Evolutionary conservation across 2,888 invertebrate species (phyloP), one percentile per base, ranked within the genome.

Genomic region (Coenonympha glycerion): DNA sequence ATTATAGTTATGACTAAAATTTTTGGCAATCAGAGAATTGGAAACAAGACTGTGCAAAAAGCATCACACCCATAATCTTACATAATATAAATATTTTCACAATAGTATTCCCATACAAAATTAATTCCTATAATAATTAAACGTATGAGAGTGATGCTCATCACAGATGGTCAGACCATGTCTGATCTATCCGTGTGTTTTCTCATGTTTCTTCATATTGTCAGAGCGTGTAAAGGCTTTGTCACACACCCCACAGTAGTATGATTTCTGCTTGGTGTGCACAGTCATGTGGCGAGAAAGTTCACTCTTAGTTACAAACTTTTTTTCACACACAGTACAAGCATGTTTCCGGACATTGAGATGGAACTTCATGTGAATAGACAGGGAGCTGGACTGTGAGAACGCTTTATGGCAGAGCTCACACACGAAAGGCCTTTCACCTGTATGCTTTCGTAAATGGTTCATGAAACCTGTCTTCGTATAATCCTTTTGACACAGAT

Each of bases 201-300:
- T 88, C 65, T 88, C 88, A 78, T 88, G 88, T 68, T 88, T 88
- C 65, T 88, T 88, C 88, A 88, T 88, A 58, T 88, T 88, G 58
- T 88, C 88, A 18, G 88, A 88, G 51, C 88, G 82, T 56, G 88
- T 88, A 64, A 88, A 88, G 39, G 88, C 88, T 68, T 88, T 88
- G 64, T 88, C 88, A 63, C 88, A 88, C 21, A 88, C 87, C 47
- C 88, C 85, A 66, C 88, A 88, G 60, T 88, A 88, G 58, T 88
- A 88, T 1, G 88, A 88, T 60, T 88, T 88, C 61, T 88, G 88
- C 63, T 88, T 88, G 11, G 88, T 88, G 59, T 88, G 88, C 47
- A 88, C 88, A 16, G 88, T 88, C 88, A 88, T 88, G 66, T 88
- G 88, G 34, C 88, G 82, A n/a, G 88, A 88, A 47, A 88, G 69